Conservation (phyloP, 2,797 vertebrate species). For the Serranus cabrilla region DNA sequence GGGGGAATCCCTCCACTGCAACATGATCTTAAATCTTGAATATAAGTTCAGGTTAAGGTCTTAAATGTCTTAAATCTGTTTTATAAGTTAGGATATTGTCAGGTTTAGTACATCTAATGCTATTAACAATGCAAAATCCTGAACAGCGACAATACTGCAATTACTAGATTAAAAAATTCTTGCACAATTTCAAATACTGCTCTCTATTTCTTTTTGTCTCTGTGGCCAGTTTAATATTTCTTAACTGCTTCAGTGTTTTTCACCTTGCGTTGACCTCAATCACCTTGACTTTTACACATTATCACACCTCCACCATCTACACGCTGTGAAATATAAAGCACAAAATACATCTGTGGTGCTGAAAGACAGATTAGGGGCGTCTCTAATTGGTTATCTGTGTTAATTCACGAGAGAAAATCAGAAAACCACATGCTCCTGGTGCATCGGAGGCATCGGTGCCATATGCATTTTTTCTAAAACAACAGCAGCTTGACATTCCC, state of each 20-base stretch:
- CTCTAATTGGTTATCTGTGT: conserved; percentile 30
- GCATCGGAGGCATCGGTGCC: conserved; percentile 21
- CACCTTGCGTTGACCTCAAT: not conserved
- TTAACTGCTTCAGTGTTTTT: not conserved
- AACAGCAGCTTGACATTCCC: conserved; percentile 65
- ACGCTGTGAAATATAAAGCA: conserved; percentile 40
- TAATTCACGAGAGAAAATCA: conserved; percentile 44
- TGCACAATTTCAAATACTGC: no score
- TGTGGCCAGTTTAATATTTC: not conserved
- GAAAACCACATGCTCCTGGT: conserved; percentile 27
- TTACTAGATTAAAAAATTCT: no score
- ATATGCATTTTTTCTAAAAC: conserved; percentile 50
- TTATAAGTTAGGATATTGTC: no score
- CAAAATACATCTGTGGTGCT: conserved; percentile 48
- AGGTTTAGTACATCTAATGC: no score
- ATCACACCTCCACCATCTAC: not conserved
- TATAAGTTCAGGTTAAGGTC: no score
- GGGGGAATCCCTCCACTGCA: no score
- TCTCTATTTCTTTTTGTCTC: no score
- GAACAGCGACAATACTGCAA: no score
- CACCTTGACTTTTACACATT: not conserved
- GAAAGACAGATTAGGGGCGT: conserved; percentile 44
- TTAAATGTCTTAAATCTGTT: no score
- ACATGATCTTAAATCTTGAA: no score
- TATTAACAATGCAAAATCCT: no score